Evolutionary conservation across 2,888 invertebrate species (phyloP), one percentile per base, ranked within the genome.

Genomic region (Noctua janthina): DNA sequence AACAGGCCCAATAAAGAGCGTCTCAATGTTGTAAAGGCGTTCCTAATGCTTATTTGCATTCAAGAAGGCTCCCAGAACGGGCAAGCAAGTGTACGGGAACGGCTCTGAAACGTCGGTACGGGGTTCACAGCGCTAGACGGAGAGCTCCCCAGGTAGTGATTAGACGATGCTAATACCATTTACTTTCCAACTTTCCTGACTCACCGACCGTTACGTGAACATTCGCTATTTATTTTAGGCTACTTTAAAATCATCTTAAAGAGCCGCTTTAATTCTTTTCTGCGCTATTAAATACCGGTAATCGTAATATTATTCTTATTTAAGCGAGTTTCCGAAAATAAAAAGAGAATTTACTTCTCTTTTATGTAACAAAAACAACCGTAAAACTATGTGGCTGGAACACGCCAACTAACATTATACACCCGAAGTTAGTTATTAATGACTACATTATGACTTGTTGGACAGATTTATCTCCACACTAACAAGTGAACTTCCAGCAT

Each of bases 91-190:
- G 95, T 95, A 94, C 94, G 94, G 93, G 93, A 95, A 94, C 95
- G 94, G 92, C 91, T 93, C 88, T 87, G 91, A 91, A 92, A 90
- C 91, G 93, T 91, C 90, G 91, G 91, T 92, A 92, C 91, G 90
- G 92, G 90, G 93, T 92, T 93, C 91, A 87, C 91, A 93, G 92
- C 93, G 91, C 93, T 93, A 94, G 94, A 95, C 93, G 90, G 91
- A 96, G 91, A 91, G 95, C 96, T 96, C 96, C 96, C 96, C 91
- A 92, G 96, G 93, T 94, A 95, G 96, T 96, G 96, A 97, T 97
- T 96, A 96, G 95, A 95, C 95, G 94, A 95, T 95, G 96, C 96
- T 96, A 96, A 96, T 97, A 96, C 95, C 96, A 95, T 96, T 96
- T 96, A 96, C 96, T 96, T 96, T 96, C 95, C 93, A 95, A 96